Evolutionary conservation across 2,113 vertebrate genomes (phyloP).

Genomic region (Podarcis muralis): DNA sequence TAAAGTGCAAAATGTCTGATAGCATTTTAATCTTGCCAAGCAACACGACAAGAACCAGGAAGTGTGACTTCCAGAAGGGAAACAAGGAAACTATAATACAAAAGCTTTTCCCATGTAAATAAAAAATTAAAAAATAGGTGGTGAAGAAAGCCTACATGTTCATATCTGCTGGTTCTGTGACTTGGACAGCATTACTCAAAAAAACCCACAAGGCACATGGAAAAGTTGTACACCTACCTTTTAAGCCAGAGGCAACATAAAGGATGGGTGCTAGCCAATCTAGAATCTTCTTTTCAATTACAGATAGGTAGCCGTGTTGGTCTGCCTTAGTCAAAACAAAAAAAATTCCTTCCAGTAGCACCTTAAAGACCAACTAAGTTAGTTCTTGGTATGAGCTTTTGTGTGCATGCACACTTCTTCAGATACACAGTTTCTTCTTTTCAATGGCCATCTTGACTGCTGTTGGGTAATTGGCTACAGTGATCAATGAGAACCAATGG

Average conservation of each 20-base stretch:
- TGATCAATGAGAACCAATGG: slow-evolving; percentile 10
- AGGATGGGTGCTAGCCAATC: background rate
- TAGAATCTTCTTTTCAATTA: background rate
- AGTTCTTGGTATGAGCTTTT: too few relatives aligned
- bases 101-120: background rate
- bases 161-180: background rate
- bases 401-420: too few relatives aligned
- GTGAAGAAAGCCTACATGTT: background rate
- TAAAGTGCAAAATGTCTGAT: background rate
- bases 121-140: background rate
- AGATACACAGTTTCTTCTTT: too few relatives aligned
- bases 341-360: too few relatives aligned
- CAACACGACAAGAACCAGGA: background rate
- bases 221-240: background rate
- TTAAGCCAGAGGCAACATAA: background rate
- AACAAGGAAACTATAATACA: background rate
- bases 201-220: background rate
- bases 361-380: too few relatives aligned
- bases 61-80: background rate
- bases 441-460: background rate
- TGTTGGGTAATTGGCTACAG: slow-evolving; percentile 1
- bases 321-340: too few relatives aligned
- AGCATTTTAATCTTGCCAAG: background rate
- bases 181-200: background rate
- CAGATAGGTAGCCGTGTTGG: too few relatives aligned